A percentile compares a stretch with the other conserved stretches of the same genome.
Evolutionary conservation across 2,797 vertebrate species (phyloP).

Genomic region (Miichthys miiuy): DNA sequence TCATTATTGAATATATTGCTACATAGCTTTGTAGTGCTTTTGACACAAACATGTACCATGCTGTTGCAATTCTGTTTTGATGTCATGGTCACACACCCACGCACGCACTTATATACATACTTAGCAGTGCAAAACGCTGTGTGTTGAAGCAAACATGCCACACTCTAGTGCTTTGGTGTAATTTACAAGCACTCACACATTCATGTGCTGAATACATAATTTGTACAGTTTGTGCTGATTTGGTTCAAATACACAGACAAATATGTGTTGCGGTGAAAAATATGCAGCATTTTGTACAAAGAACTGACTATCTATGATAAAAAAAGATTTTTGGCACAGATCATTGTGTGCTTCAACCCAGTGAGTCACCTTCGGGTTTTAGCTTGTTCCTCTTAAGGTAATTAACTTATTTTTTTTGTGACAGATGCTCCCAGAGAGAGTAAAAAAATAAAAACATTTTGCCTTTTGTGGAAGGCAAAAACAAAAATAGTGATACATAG

Average conservation of each 20-base stretch:
- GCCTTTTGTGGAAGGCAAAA: conserved; percentile 6
- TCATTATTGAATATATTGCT: conserved; percentile 1
- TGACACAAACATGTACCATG: background rate
- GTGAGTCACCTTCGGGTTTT: conserved; percentile 24
- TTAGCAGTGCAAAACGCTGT: background rate
- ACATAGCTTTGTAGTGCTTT: conserved; percentile 3
- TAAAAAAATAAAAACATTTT: background rate
- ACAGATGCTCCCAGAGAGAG: background rate
- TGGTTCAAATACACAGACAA: background rate
- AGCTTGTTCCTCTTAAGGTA: conserved; percentile 5
- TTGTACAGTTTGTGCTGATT: conserved; percentile 16
- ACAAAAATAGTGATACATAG: background rate
- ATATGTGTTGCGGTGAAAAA: background rate
- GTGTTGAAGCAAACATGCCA: conserved; percentile 9
- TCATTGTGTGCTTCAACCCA: background rate
- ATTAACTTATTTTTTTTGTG: conserved; percentile 14
- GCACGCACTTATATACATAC: background rate
- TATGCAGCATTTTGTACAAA: conserved; percentile 1
- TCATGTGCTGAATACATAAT: conserved; percentile 21
- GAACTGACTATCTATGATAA: background rate
- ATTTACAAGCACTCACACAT: background rate
- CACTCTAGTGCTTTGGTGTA: conserved; percentile 3
- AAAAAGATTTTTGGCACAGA: background rate
- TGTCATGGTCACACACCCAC: conserved; percentile 30
- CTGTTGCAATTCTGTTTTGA: conserved; percentile 14